These are phyloP conservation scores for Hemiprocne comata DNA, from an alignment of 2,113 vertebrate genomes.

Conservation along the genomic window DNA sequence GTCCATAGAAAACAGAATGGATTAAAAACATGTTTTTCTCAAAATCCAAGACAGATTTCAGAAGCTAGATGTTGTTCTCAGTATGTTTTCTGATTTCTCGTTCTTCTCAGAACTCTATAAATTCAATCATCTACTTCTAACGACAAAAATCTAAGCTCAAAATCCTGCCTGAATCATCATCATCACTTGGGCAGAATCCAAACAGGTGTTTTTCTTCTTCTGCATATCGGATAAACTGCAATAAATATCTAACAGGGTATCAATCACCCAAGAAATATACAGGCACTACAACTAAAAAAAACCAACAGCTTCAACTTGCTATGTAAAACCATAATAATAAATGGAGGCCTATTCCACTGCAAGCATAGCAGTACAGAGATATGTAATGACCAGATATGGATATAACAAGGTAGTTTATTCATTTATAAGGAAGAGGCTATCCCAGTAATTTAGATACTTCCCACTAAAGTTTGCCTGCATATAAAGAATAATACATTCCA, in stretches of 20 bases:
- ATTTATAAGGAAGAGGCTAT: not conserved
- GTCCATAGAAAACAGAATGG: not conserved
- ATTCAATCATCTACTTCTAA: not conserved
- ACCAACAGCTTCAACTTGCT: not conserved
- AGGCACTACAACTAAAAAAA: not conserved
- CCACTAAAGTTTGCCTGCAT: not conserved
- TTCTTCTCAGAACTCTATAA: not conserved
- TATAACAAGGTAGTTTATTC: not conserved
- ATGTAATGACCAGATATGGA: not conserved
- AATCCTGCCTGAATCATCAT: not conserved
- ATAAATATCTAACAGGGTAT: not conserved
- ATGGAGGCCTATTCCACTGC: rapidly evolving
- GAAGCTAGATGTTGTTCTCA: not conserved
- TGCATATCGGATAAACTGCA: not conserved
- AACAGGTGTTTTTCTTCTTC: not conserved
- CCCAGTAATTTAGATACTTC: not conserved
- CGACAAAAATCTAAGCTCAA: not conserved
- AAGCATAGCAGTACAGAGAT: not conserved
- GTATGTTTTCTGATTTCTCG: not conserved
- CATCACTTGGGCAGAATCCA: not conserved
- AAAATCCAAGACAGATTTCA: not conserved
- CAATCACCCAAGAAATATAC: not conserved
- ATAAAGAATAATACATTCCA: not conserved
- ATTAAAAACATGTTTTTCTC: not conserved
- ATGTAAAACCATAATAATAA: not conserved